These are phyloP conservation scores for Matsumyia berberina DNA, from an alignment of 2,888 invertebrate species.

Conservation along the genomic window DNA sequence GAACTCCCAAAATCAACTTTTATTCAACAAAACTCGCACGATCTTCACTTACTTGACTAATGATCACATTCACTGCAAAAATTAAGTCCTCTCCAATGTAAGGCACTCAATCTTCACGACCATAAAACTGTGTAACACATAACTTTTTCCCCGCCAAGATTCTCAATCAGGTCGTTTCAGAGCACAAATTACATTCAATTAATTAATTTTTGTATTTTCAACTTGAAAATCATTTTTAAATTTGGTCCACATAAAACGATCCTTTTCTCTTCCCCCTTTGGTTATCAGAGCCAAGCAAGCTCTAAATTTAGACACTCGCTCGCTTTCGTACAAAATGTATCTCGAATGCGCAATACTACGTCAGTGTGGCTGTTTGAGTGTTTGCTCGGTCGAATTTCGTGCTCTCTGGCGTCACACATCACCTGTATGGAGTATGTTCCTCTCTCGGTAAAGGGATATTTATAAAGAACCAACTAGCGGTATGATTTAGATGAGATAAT, in stretches of 20 bases:
- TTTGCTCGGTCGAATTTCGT: conserved; percentile 59
- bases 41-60: conserved; percentile 10
- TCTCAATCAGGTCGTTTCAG: conserved; percentile 46
- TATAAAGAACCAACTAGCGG: conserved; percentile 59
- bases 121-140: conserved; percentile 19
- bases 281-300: conserved; percentile 16
- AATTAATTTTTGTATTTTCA: conserved; percentile 61
- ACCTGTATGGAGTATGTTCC: conserved; percentile 40
- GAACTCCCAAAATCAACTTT: too few relatives aligned
- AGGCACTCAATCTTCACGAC: conserved; percentile 14
- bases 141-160: conserved; percentile 21
- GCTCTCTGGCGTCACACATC: conserved; percentile 67
- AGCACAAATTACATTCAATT: conserved; percentile 64
- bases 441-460: conserved; percentile 43
- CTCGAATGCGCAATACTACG: conserved; percentile 14
- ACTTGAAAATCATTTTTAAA: conserved; percentile 47
- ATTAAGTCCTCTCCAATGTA: conserved; percentile 18
- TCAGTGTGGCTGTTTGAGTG: conserved; percentile 38
- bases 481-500: conserved; percentile 63
- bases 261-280: background rate
- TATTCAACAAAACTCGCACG: background rate
- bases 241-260: conserved; percentile 37
- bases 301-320: conserved; percentile 59
- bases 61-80: conserved; percentile 12
- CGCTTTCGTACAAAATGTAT: conserved; percentile 38